Conservation (phyloP, 2,797 vertebrate genomes). For the Urocyon cinereoargenteus region DNA sequence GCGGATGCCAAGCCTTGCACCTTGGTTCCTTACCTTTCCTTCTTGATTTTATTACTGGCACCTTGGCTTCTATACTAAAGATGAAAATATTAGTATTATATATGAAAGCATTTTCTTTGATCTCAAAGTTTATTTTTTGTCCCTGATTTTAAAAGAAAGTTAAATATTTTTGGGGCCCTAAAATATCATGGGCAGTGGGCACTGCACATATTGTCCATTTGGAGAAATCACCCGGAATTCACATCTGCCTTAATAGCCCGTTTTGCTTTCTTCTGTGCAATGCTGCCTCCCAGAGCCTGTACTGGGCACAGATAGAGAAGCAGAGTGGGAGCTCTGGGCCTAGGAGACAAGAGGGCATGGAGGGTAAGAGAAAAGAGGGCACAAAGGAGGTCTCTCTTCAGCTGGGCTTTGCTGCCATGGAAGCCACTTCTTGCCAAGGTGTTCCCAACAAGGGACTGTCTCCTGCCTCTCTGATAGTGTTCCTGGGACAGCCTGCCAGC, state of each 20-base stretch:
- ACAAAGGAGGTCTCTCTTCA: neutral
- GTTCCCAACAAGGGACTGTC: neutral
- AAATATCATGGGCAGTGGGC: neutral
- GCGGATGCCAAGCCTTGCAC: neutral
- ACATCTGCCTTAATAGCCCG: neutral
- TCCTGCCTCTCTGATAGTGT: neutral
- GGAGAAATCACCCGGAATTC: neutral
- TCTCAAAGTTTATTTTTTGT: slow-evolving; percentile 48
- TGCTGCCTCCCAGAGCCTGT: slow-evolving; percentile 63
- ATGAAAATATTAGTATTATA: slow-evolving; percentile 57
- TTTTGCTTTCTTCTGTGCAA: slow-evolving; percentile 23
- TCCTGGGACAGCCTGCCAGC: neutral
- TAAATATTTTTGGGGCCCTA: neutral
- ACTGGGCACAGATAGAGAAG: neutral
- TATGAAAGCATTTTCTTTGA: slow-evolving; percentile 63
- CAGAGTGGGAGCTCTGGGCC: neutral
- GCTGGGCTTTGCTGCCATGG: neutral
- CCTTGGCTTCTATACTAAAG: neutral
- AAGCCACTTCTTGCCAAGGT: neutral
- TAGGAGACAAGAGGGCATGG: neutral
- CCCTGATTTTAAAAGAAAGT: slow-evolving; percentile 45
- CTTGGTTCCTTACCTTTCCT: neutral
- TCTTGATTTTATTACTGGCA: neutral
- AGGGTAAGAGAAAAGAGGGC: neutral
- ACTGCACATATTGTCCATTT: neutral